phyloP scores from a whole-genome alignment of 2,888 invertebrate species.

The Lagria hirta region DNA sequence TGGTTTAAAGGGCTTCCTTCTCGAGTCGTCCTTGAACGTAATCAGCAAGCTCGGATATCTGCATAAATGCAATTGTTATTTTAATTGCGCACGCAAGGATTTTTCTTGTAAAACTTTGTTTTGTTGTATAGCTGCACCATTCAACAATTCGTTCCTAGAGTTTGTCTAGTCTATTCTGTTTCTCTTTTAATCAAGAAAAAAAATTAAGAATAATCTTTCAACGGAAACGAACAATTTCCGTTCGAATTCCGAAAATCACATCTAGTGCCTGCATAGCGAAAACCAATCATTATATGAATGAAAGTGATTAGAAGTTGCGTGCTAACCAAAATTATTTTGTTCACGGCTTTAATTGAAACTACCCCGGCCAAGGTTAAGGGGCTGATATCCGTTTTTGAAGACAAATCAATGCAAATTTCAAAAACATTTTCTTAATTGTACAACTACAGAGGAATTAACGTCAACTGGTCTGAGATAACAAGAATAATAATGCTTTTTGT shows the following conservation, averaged over 20 bases:
- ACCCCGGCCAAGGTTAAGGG: slow-evolving; percentile 45
- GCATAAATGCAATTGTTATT: slow-evolving; percentile 43
- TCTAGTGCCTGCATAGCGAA: slow-evolving; percentile 11
- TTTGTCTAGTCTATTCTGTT: slow-evolving; percentile 3
- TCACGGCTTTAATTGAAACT: slow-evolving; percentile 20
- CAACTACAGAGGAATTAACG: no score
- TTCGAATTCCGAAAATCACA: no score
- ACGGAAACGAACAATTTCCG: slow-evolving; percentile 22
- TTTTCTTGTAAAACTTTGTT: slow-evolving; percentile 26
- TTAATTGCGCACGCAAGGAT: slow-evolving; percentile 41
- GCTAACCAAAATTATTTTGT: slow-evolving; percentile 26
- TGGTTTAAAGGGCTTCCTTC: no score
- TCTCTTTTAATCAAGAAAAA: slow-evolving; percentile 1
- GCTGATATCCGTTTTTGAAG: slow-evolving; percentile 27
- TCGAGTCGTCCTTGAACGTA: no score
- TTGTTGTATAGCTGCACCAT: slow-evolving; percentile 4
- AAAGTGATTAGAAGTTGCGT: slow-evolving; percentile 45
- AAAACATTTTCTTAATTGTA: no score
- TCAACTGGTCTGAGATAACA: no score
- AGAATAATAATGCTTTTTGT: no score
- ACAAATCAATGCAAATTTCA: no score
- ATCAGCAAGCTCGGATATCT: slow-evolving; percentile 36
- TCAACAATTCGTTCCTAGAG: no score
- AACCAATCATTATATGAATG: slow-evolving; percentile 28
- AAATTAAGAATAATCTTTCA: slow-evolving; percentile 8